Base-by-base conservation (phyloP, 1,140 invertebrate species). In the Drosophila ambigua region DNA sequence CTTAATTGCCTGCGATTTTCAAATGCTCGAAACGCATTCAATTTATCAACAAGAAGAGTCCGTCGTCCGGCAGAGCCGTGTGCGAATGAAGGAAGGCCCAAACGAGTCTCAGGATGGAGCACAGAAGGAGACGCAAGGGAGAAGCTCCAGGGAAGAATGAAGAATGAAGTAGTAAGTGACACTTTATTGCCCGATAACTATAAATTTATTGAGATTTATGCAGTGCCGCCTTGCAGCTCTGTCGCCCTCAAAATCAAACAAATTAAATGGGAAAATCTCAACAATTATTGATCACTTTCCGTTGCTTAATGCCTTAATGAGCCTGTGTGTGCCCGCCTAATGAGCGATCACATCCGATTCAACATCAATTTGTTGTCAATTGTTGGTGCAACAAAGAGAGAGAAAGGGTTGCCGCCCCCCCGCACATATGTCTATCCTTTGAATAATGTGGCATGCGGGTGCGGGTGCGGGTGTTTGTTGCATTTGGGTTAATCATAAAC, bases 181-280 rank as follows among this genome's bases (percentile, higher is more conserved):
- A 88, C 77, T 88, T 88, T 88, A 88, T 88, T 88, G 81, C 83
- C 58, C 65, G 83, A 88, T 88, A 88, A 88, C 83, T 79, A 88
- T 88, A 88, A 88, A 88, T 88, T 88, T 79, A 88, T 76, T 63
- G 77, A 88, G 83, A 88, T 88, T 88, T 83, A 88, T 88, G 77
- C 77, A 71, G 66, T 79, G 76, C 52, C 35, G 51, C 63, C 63
- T 51, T 63, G 81, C 74, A 84, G 60, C 50, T 67, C 49, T 52
- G 66, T 66, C 60, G 49, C 67, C 44, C 83, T 89, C 8, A 0
- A 88, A 88, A 88, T 88, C 75, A 77, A 83, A 77, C 79, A 88
- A 88, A 87, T 87, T 82, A 87, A 87, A 87, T 75, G 67, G 6
- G 31, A 53, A 79, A 80, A 80, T 85, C 81, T 67, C 60, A 60